A percentile compares a stretch with the other conserved stretches of the same genome.
These are phyloP conservation scores for Tribolium madens DNA, from an alignment of 1,140 invertebrate species.

Conservation along the genomic window DNA sequence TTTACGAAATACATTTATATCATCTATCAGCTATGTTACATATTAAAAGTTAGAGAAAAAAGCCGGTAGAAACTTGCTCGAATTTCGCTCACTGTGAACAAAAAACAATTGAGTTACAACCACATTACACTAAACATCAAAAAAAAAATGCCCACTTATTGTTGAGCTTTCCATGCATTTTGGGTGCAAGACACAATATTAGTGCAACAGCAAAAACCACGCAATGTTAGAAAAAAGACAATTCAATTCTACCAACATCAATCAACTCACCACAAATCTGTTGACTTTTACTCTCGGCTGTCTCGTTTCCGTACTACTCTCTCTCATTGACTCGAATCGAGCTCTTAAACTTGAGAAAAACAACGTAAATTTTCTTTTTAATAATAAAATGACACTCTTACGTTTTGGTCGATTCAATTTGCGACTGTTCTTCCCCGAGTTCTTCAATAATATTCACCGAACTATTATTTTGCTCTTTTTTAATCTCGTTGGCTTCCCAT, in stretches of 20 bases:
- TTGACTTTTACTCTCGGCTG: constrained; percentile 79
- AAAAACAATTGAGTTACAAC: neutral
- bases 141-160: too few relatives aligned
- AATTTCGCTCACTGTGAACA: constrained; percentile 9
- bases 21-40: constrained; percentile 20
- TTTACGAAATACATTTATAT: constrained; percentile 14
- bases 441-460: constrained; percentile 66
- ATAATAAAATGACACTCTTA: constrained; percentile 55
- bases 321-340: constrained; percentile 84
- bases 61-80: constrained; percentile 32
- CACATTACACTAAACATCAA: neutral
- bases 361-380: neutral
- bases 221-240: constrained; percentile 9
- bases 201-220: neutral
- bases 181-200: constrained; percentile 1
- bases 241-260: neutral
- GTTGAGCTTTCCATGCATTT: constrained; percentile 16
- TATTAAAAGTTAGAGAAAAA: constrained; percentile 27
- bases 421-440: constrained; percentile 72
- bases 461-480: constrained; percentile 65
- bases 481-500: constrained; percentile 83
- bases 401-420: constrained; percentile 80
- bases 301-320: constrained; percentile 68
- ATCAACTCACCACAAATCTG: constrained; percentile 84
- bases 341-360: constrained; percentile 76